These are phyloP conservation scores for Cheilosia vernalis DNA, from an alignment of 2,888 invertebrate genomes.

Conservation along the genomic window DNA sequence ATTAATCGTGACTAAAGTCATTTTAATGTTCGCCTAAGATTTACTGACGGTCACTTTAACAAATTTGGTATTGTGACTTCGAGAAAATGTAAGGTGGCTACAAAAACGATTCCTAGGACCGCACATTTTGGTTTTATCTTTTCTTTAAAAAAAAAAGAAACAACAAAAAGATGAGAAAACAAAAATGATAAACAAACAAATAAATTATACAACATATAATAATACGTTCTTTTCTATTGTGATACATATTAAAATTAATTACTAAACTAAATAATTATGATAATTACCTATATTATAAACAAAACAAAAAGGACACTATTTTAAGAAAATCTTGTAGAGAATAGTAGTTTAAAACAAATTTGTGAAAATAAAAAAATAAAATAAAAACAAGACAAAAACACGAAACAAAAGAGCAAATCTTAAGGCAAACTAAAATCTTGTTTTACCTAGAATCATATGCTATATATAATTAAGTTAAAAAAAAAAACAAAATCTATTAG, in stretches of 20 bases:
- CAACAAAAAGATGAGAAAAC: conserved; percentile 39
- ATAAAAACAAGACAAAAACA: not conserved
- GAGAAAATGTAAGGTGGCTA: no score
- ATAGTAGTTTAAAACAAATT: conserved; percentile 74
- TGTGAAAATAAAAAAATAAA: conserved; percentile 59
- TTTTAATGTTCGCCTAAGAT: no score
- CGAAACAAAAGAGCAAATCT: conserved; percentile 12
- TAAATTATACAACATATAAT: conserved; percentile 28
- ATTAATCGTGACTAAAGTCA: no score
- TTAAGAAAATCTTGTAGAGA: conserved; percentile 73
- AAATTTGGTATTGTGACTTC: no score
- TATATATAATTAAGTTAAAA: conserved; percentile 46
- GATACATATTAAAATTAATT: conserved; percentile 74
- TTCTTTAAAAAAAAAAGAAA: conserved; percentile 11
- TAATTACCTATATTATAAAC: conserved; percentile 64
- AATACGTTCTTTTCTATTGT: conserved; percentile 73
- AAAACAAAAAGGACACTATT: conserved; percentile 73
- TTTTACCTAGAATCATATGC: conserved; percentile 52
- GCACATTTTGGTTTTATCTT: conserved; percentile 38
- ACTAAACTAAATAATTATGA: conserved; percentile 73
- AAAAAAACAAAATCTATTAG: conserved; percentile 9
- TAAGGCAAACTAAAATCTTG: conserved; percentile 43
- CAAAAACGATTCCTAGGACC: no score
- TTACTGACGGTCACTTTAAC: no score
- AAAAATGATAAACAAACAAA: conserved; percentile 46